Evolutionary conservation across 2,888 invertebrate species (phyloP), one percentile per base, ranked within the genome.

Genomic region (Tetramorium bicarinatum): DNA sequence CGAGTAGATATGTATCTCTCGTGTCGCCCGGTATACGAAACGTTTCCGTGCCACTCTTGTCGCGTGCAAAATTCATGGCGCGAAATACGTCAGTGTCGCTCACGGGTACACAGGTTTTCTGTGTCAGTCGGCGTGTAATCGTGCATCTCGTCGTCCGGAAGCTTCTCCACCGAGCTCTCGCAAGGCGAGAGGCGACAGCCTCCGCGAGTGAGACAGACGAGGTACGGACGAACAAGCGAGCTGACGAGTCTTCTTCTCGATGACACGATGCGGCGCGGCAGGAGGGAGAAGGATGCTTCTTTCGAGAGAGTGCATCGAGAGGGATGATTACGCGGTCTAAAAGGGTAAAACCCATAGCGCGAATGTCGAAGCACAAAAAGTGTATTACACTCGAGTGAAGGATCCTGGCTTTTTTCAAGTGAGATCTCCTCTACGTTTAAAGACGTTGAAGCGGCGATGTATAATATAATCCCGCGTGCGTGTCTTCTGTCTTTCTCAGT

Each of bases 241-340:
- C n/a, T 54, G 9, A 29, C 25, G 18, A 21, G 13, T 64, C 47
- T 64, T 64, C 47, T 64, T 41, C 77, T 34, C 47, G 13, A 11
- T 6, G 52, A 6, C 13, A 25, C 11, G 13, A 9, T 4, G 29
- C 29, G 29, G 4, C 29, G 13, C 44, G 13, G 13, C 11, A 1
- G 7, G 29, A 25, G 9, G 7, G 2, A 29, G 29, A 29, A 29
- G 29, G 4, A 44, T 64, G 67, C n/a, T 56, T 54, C 77, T 67
- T 71, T 71, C 25, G 18, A 56, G 21, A 56, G 21, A 56, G 21
- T 79, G 71, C 71, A 69, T 44, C 54, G 66, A 71, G 72, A 59
- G 41, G 29, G 77, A 82, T 77, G 56, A 82, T 82, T 82, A 56
- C 56, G 47, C 44, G 67, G 21, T 82, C 34, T 64, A 66, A 54